Conservation (phyloP, 2,888 invertebrate species). For the Hyles lineata region DNA sequence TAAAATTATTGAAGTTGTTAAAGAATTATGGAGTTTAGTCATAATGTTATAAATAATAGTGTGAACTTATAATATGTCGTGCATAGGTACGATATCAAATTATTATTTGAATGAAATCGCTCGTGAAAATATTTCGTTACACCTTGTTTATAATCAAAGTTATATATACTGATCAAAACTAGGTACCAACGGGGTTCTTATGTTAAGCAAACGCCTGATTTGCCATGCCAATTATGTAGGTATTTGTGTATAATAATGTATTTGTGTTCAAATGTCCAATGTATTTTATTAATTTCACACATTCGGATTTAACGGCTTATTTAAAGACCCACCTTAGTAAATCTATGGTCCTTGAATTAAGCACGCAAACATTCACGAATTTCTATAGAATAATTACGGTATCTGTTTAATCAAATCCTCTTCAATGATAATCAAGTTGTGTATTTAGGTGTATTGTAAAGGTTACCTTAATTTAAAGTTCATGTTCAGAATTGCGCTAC, state of each 20-base stretch:
- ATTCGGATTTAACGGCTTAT: background rate
- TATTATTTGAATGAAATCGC: no score
- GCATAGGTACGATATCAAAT: no score
- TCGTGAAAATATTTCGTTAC: no score
- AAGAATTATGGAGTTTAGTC: no score
- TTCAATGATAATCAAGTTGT: constrained; percentile 23
- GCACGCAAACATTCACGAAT: constrained; percentile 35
- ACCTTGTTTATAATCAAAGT: background rate
- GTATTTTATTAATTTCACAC: background rate
- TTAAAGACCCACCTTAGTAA: constrained; percentile 30
- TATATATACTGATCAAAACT: constrained; percentile 9
- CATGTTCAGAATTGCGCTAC: constrained; percentile 1
- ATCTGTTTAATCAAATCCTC: constrained; percentile 22
- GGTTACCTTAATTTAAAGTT: constrained; percentile 4
- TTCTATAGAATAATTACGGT: constrained; percentile 37
- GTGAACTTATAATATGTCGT: no score
- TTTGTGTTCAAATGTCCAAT: background rate
- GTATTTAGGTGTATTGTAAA: constrained; percentile 26
- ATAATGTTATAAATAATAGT: no score
- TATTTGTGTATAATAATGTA: background rate
- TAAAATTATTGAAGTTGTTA: no score
- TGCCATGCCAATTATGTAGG: background rate
- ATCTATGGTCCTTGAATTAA: constrained; percentile 40
- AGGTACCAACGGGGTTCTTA: background rate
- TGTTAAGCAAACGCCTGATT: background rate